phyloP scores from a whole-genome alignment of 2,113 vertebrate genomes.

The Oreotrochilus melanogaster region DNA sequence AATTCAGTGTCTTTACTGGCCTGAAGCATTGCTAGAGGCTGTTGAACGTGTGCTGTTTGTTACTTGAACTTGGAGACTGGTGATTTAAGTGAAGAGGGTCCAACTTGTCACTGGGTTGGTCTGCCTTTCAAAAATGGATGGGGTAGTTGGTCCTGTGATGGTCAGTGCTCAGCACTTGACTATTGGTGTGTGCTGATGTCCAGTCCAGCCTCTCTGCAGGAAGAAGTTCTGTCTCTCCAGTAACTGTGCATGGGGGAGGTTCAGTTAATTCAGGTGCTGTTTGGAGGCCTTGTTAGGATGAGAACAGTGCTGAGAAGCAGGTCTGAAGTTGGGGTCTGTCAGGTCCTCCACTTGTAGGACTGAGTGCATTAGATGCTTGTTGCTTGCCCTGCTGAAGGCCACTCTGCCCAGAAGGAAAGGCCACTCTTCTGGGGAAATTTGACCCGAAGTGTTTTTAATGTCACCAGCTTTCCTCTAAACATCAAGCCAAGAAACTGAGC shows the following conservation, averaged over 20 bases:
- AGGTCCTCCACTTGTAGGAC: neutral
- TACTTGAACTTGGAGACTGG: neutral
- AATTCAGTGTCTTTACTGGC: neutral
- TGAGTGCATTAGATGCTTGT: rapidly evolving
- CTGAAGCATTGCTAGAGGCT: neutral
- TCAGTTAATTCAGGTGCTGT: neutral
- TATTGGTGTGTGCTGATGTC: neutral
- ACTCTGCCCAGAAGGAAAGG: neutral
- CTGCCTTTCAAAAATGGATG: neutral
- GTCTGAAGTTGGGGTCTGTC: neutral
- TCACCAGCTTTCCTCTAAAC: slow-evolving; percentile 34
- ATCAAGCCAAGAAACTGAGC: slow-evolving; percentile 33
- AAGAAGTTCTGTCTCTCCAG: neutral
- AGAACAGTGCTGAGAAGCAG: neutral
- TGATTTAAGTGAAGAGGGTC: neutral
- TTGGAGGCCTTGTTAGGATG: neutral
- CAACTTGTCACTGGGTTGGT: neutral
- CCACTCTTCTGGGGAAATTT: neutral
- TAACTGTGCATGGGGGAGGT: neutral
- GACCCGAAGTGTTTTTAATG: neutral
- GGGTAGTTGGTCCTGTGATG: neutral
- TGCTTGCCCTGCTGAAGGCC: neutral
- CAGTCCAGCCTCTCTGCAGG: neutral
- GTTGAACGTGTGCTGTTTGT: neutral
- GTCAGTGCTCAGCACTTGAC: neutral